Base-by-base conservation (phyloP, 2,888 invertebrate genomes). In the Yponomeuta sedellus region DNA sequence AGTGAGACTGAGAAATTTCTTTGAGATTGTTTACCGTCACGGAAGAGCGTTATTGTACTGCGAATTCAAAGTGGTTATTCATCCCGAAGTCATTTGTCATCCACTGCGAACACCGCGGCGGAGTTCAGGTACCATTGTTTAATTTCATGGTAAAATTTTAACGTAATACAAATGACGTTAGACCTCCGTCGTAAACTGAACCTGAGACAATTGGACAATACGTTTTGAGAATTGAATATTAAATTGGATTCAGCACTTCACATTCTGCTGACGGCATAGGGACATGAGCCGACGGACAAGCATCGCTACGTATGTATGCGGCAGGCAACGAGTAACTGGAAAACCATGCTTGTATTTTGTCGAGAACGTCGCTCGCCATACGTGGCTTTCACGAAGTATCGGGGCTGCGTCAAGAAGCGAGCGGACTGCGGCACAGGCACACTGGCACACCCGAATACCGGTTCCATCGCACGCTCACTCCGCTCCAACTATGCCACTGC, bases 371-470 rank as follows among this genome's bases (percentile, higher is more conserved):
- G 79, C 81, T 83, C 80, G 83, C 80, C 80, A 85, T 87, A 86
- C 84, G 83, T 82, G 81, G 88, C 90, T 88, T 89, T 89, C 89
- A 88, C 87, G 86, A 87, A 90, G 89, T 87, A 88, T 85, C 78
- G 80, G 34, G 74, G 76, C 79, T 79, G 81, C 78, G 79, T 12
- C 83, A 83, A 82, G 78, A 81, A 80, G 82, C 83, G 80, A 86
- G 79, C 80, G 80, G 83, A 82, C 82, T 80, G 16, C 56, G 77
- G 80, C 81, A 20, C 65, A 19, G 78, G 77, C 78, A 34, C 34
- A 34, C 34, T 34, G 6, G 34, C 34, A 82, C 83, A 82, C 83
- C 86, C 83, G 81, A 87, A 90, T 91, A 90, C 90, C 90, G 89
- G 90, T 91, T 91, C 89, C 89, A 85, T 88, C 88, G 88, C 82